phyloP scores from a whole-genome alignment of 2,888 invertebrate genomes.

The Drosophila flavopinicola region DNA sequence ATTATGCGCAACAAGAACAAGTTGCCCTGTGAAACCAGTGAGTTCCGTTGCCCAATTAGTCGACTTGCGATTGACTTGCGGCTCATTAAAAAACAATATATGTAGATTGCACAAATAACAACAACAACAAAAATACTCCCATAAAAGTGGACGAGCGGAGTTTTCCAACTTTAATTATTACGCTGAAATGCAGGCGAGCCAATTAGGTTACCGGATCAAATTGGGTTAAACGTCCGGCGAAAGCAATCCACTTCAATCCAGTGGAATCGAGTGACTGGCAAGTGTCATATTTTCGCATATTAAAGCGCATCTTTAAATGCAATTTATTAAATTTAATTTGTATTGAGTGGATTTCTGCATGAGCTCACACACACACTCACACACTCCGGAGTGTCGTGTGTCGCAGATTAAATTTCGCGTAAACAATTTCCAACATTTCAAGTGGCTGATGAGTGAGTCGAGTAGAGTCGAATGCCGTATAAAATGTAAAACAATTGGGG shows the following conservation, averaged over 20 bases:
- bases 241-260: slow-evolving; percentile 23
- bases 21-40: slow-evolving; percentile 20
- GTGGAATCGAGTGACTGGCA: slow-evolving; percentile 5
- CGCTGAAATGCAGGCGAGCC: slow-evolving; percentile 57
- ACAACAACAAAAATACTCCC: slow-evolving; percentile 16
- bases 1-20: slow-evolving; percentile 51
- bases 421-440: slow-evolving; percentile 26
- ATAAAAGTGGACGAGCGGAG: slow-evolving; percentile 40
- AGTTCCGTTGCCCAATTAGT: slow-evolving; percentile 69
- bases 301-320: slow-evolving; percentile 57
- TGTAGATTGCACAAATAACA: slow-evolving; percentile 63
- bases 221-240: slow-evolving; percentile 48
- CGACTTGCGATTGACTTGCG: slow-evolving; percentile 74
- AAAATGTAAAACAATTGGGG: slow-evolving; percentile 1
- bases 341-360: slow-evolving; percentile 61
- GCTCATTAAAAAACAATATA: slow-evolving; percentile 80
- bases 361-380: slow-evolving; percentile 21
- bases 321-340: slow-evolving; percentile 72
- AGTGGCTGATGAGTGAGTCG: slow-evolving; percentile 15
- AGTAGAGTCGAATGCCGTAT: slow-evolving; percentile 5
- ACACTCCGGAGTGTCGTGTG: slow-evolving; percentile 11
- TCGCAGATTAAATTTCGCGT: slow-evolving; percentile 49
- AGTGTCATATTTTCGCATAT: slow-evolving; percentile 60
- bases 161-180: slow-evolving; percentile 65
- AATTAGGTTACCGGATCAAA: slow-evolving; percentile 62